A percentile compares a stretch with the other conserved stretches of the same genome.
phyloP scores from a whole-genome alignment of 2,888 invertebrate species.

The Acrobasis consociella region DNA sequence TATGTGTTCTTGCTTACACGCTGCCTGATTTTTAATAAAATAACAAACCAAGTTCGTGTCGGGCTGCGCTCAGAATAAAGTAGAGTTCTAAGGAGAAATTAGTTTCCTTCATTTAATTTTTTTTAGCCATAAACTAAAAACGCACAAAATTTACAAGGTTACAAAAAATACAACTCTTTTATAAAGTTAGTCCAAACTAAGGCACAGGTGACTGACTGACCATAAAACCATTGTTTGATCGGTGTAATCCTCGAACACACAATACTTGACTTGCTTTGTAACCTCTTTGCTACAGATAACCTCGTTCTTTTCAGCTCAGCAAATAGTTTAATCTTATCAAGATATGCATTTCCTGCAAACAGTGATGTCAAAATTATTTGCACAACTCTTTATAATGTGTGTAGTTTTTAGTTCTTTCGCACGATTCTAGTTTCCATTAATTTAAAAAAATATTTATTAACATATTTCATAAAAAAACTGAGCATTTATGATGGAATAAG shows the following conservation, averaged over 20 bases:
- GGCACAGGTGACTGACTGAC: not conserved
- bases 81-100: too few relatives aligned
- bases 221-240: constrained; percentile 5
- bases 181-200: not conserved
- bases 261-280: not conserved
- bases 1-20: too few relatives aligned
- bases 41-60: too few relatives aligned
- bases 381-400: not conserved
- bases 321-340: constrained; percentile 17
- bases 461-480: too few relatives aligned
- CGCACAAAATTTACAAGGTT: too few relatives aligned
- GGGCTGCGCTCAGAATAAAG: too few relatives aligned
- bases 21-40: too few relatives aligned
- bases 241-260: constrained; percentile 2
- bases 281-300: constrained; percentile 11
- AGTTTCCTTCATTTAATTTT: too few relatives aligned
- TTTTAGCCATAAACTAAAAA: too few relatives aligned
- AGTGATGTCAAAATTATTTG: not conserved
- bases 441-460: too few relatives aligned
- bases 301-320: constrained; percentile 10
- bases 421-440: too few relatives aligned
- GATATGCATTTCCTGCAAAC: not conserved
- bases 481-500: too few relatives aligned
- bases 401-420: not conserved
- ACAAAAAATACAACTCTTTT: not conserved